A percentile compares a stretch with the other conserved stretches of the same genome.
These are phyloP conservation scores for Falco biarmicus DNA, from an alignment of 2,797 vertebrate species.

Conservation along the genomic window DNA sequence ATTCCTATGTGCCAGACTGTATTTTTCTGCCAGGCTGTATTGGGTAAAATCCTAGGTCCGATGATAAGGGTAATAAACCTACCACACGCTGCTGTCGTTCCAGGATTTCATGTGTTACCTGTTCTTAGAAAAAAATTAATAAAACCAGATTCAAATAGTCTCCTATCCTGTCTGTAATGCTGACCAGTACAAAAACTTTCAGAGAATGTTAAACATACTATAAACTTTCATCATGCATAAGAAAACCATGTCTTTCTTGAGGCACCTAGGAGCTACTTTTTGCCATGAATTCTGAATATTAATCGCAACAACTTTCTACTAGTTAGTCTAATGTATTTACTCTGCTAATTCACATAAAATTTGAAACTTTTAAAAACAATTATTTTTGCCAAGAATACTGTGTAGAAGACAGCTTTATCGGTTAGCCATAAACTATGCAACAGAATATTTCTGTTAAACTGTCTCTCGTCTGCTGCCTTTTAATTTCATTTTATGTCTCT, in stretches of 20 bases:
- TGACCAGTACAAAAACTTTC: not conserved
- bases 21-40: not conserved
- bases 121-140: not conserved
- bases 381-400: conserved; percentile 9
- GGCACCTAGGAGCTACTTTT: not conserved
- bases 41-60: not conserved
- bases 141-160: not conserved
- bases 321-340: not conserved
- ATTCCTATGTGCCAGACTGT: not conserved
- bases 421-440: conserved; percentile 14
- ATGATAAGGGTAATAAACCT: not conserved
- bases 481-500: conserved; percentile 41
- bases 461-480: not conserved
- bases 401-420: conserved; percentile 27
- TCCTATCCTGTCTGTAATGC: not conserved
- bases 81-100: not conserved
- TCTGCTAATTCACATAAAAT: conserved; percentile 17
- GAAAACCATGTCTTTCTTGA: not conserved
- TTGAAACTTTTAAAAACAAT: conserved; percentile 24
- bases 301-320: not conserved
- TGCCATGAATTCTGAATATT: not conserved
- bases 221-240: not conserved
- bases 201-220: not conserved
- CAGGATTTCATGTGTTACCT: not conserved
- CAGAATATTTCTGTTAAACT: conserved; percentile 46